Base-by-base conservation (phyloP, 2,888 invertebrate genomes). In the Callyntrura guangdongensis region DNA sequence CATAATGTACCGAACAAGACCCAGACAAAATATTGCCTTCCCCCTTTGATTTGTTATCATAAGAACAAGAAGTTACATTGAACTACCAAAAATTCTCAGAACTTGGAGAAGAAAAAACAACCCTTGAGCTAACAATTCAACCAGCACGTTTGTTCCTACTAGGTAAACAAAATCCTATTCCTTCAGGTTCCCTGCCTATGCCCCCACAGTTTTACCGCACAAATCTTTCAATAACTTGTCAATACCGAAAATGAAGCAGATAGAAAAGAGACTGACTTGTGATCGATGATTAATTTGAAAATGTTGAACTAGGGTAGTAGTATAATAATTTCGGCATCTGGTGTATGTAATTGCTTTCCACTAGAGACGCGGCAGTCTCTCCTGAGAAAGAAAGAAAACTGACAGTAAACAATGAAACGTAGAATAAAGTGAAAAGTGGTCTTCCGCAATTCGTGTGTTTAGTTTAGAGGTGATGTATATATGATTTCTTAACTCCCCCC, bases 151-250 rank as follows among this genome's bases (percentile, higher is more conserved):
- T 17, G 17, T 61, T n/a, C 27, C 27, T 69, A 12, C n/a, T 53
- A 53, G 79, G 64, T 27, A 74, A 82, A 83, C 56, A 89, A 86
- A 49, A 45, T 36, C 20, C 6, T 22, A 77, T 17, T 47, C 74
- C 74, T 20, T 27, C 47, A 8, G 59, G 36, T 82, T 4, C 6
- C 6, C 36, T n/a, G 6, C 81, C 9, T 45, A 45, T 82, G 27
- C 82, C 88, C 88, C 89, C 49, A 27, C 74, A 25, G 89, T 83
- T 89, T 89, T 83, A 89, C 83, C 61, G 53, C 83, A 83, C 83
- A 89, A 83, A 83, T 64, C 89, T 61, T 83, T 89, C 89, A 89
- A 89, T 89, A 61, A 83, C 89, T 88, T 89, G 89, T 89, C 89
- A 89, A 74, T 56, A 12, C 25, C 27, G 36, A 61, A 82, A 81